A percentile compares a stretch with the other conserved stretches of the same genome.
phyloP scores from a whole-genome alignment of 2,888 invertebrate species.

The Diplazon laetatorius region DNA sequence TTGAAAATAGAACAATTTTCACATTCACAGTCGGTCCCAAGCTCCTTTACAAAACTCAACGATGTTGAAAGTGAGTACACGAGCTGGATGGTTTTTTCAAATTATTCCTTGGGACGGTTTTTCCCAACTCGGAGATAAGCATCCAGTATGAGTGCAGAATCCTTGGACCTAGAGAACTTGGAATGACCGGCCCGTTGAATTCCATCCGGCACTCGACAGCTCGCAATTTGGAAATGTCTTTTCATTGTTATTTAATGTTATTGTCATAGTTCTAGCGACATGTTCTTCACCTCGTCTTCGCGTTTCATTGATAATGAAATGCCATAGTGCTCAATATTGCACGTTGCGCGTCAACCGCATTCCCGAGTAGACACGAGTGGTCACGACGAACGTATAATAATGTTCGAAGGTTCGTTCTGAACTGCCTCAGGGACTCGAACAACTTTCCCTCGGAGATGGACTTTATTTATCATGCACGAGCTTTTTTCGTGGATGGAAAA shows the following conservation, averaged over 20 bases:
- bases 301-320: conserved; percentile 8
- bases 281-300: neutral
- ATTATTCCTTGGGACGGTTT: too few relatives aligned
- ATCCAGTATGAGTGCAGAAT: neutral
- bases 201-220: too few relatives aligned
- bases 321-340: neutral
- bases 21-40: conserved; percentile 2
- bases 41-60: neutral
- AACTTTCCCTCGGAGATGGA: conserved; percentile 7
- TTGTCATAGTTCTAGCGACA: too few relatives aligned
- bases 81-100: too few relatives aligned
- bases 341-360: conserved; percentile 17
- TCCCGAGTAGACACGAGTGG: neutral
- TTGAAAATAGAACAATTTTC: neutral
- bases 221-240: neutral
- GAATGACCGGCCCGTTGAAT: too few relatives aligned
- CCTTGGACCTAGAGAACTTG: conserved; percentile 1
- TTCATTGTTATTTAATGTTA: neutral
- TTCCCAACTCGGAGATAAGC: neutral
- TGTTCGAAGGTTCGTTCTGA: conserved; percentile 33
- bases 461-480: conserved; percentile 36
- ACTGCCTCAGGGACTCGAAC: conserved; percentile 20
- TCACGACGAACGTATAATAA: neutral
- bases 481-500: neutral
- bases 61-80: neutral